Evolutionary conservation across 1,140 invertebrate genomes (phyloP), one percentile per base, ranked within the genome.

Genomic region (Homarus americanus): DNA sequence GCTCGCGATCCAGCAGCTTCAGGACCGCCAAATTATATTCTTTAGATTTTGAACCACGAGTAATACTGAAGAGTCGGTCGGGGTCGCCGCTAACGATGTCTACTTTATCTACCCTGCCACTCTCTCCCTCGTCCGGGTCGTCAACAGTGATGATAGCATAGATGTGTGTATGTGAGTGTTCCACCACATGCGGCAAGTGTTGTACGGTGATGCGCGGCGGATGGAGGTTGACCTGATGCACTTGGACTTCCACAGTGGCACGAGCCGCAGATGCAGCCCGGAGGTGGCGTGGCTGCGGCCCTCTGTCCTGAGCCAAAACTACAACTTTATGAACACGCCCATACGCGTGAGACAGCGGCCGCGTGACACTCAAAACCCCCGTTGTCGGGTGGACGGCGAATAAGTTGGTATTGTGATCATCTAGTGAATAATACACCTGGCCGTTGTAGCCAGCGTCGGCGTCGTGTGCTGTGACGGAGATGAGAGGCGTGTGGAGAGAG

Each of bases 351-450:
- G 96, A 95, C 41, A 98, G 95, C n/a, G 96, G 96, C 93, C 97
- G 96, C 2, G 97, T 97, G 12, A 98, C 95, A 10, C 97, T 97
- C 53, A 99, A 96, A 24, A 98, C 96, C 3, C 98, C 98, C n/a
- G 96, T 97, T 34, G 98, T 97, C 24, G 98, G 98, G 95, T 99
- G 97, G 84, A 99, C 96, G 12, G 97, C 97, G 94, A 92, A 92
- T 36, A 99, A 99, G 91, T 97, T 96, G 92, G 97, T 96, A 9
- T 96, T 97, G 32, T 96, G 95, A 91, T 98, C 96, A 32, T 96
- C 95, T 92, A 99, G 97, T 94, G 97, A 98, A 94, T 99, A 99
- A 94, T 99, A 99, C 92, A 99, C 98, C 95, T 99, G 98, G 0
- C 98, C 98, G 94, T 99, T 99, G 75, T 97, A 95, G 1, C 98